phyloP scores from a whole-genome alignment of 2,797 vertebrate species.

The Aldrovandia affinis region DNA sequence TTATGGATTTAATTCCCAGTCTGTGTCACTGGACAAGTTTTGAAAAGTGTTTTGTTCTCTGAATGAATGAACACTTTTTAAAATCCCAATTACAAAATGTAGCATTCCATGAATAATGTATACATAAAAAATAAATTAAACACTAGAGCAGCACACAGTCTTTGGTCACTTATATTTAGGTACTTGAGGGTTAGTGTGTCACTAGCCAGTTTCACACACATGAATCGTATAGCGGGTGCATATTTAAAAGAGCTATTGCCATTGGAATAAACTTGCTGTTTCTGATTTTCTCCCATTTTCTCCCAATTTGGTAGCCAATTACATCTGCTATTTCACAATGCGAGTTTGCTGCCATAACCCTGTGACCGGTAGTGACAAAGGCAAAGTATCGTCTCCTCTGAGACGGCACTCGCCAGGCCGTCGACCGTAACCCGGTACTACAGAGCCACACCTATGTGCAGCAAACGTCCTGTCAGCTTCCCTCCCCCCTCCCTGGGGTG shows the following conservation, averaged over 20 bases:
- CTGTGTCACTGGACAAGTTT: neutral
- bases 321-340: too few species aligned
- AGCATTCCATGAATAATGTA: neutral
- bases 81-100: neutral
- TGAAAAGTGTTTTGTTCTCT: neutral
- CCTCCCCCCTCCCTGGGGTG: too few species aligned
- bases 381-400: too few species aligned
- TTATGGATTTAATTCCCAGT: neutral
- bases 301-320: too few species aligned
- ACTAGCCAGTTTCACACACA: neutral
- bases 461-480: too few species aligned
- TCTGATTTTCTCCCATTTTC: too few species aligned
- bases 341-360: too few species aligned
- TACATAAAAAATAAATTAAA: neutral
- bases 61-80: neutral
- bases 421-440: too few species aligned
- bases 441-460: too few species aligned
- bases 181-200: neutral
- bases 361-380: too few species aligned
- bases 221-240: neutral
- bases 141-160: neutral
- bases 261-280: neutral
- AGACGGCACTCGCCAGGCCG: too few species aligned
- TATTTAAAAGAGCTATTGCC: neutral
- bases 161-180: neutral